Evolutionary conservation across 2,113 vertebrate genomes (phyloP).

Genomic region (Seriola quinqueradiata): DNA sequence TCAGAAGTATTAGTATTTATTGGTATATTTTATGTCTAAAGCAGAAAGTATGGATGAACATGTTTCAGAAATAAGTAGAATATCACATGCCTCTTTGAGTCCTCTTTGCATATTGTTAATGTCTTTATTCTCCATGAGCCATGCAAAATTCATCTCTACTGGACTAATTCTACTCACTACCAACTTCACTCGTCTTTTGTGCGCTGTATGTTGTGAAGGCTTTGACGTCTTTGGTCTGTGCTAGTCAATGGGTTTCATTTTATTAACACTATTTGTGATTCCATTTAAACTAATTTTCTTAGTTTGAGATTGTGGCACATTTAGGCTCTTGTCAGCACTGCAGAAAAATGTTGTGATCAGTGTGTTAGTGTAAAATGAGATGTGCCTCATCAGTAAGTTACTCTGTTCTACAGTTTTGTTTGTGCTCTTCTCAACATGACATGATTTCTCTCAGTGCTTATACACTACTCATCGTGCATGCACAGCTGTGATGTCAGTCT

Average conservation of each 20-base stretch:
- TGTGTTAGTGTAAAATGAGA: constrained; percentile 18
- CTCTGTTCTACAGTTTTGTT: constrained; percentile 14
- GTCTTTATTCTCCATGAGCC: constrained; percentile 48
- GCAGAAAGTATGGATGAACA: not conserved
- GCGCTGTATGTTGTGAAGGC: constrained; percentile 7
- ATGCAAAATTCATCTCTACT: constrained; percentile 22
- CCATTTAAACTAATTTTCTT: not conserved
- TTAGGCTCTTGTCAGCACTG: constrained; percentile 6
- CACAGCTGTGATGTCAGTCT: constrained; percentile 78
- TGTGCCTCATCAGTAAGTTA: not conserved
- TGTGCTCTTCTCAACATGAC: constrained; percentile 34
- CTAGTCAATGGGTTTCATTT: not conserved
- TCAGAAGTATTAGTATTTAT: constrained; percentile 1
- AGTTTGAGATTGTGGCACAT: not conserved
- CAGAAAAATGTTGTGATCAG: constrained; percentile 23
- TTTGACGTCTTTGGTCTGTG: constrained; percentile 31
- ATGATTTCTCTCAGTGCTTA: constrained; percentile 60
- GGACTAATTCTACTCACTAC: constrained; percentile 27
- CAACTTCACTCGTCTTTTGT: constrained; percentile 20
- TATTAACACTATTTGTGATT: constrained; percentile 13
- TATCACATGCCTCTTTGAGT: not conserved
- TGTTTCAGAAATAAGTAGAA: not conserved
- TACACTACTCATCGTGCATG: constrained; percentile 72
- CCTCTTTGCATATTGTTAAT: not conserved
- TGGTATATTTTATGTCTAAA: not conserved